These are phyloP conservation scores for Drusus annulatus DNA, from an alignment of 1,140 invertebrate species.

Conservation along the genomic window DNA sequence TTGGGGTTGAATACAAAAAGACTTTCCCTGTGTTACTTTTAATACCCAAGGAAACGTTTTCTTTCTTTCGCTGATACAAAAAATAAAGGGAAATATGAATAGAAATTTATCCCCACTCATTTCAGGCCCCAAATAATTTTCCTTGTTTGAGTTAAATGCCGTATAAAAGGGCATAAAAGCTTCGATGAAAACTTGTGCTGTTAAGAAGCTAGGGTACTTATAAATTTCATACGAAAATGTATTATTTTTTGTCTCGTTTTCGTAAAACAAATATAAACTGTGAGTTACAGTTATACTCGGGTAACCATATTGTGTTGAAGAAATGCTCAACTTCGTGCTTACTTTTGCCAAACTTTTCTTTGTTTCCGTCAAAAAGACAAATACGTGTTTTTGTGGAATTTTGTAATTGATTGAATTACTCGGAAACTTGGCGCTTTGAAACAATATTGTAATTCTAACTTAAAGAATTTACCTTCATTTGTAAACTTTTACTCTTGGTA, in stretches of 20 bases:
- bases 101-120: constrained; percentile 38
- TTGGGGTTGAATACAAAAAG: not conserved
- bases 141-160: constrained; percentile 37
- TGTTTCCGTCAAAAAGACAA: constrained; percentile 25
- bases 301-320: constrained; percentile 12
- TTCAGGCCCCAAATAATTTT: constrained; percentile 28
- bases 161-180: constrained; percentile 37
- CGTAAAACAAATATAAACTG: constrained; percentile 30
- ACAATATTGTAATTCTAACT: constrained; percentile 6
- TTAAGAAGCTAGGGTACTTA: constrained; percentile 39
- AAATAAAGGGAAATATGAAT: constrained; percentile 46
- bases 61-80: constrained; percentile 34
- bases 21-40: constrained; percentile 14
- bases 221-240: constrained; percentile 39
- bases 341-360: constrained; percentile 17
- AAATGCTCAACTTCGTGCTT: constrained; percentile 10
- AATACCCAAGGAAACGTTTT: constrained; percentile 35
- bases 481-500: not conserved
- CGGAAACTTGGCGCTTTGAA: not conserved
- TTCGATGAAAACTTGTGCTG: constrained; percentile 40
- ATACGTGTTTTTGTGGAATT: constrained; percentile 6
- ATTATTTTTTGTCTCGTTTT: constrained; percentile 33
- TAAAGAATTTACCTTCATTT: not conserved
- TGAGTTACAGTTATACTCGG: constrained; percentile 23
- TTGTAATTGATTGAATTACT: constrained; percentile 37